These are phyloP conservation scores for Xestia rhomboidea DNA, from an alignment of 2,888 invertebrate species.

Conservation along the genomic window DNA sequence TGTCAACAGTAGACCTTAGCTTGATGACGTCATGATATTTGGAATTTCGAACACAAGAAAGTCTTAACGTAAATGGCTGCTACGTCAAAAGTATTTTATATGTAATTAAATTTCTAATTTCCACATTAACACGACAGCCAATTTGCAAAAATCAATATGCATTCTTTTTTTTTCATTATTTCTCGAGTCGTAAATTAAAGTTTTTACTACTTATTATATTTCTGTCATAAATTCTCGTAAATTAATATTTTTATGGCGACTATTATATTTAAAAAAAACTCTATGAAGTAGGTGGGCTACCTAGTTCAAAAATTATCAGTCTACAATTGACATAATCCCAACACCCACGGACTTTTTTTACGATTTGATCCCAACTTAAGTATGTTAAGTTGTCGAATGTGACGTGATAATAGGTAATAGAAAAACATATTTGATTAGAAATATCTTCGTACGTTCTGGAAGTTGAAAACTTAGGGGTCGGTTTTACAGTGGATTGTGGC, in stretches of 20 bases:
- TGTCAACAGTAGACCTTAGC: conserved; percentile 9
- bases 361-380: conserved; percentile 61
- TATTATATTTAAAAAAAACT: conserved; percentile 51
- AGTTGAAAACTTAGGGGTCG: neutral
- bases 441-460: conserved; percentile 19
- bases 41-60: neutral
- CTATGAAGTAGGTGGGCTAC: conserved; percentile 62
- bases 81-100: conserved; percentile 24
- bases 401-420: conserved; percentile 55
- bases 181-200: conserved; percentile 52
- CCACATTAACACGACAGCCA: conserved; percentile 33
- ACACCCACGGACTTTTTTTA: conserved; percentile 64
- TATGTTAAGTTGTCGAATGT: conserved; percentile 56
- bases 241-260: conserved; percentile 63
- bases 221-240: conserved; percentile 64
- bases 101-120: conserved; percentile 45
- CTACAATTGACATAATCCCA: conserved; percentile 68
- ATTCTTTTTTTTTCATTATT: conserved; percentile 33
- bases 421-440: conserved; percentile 59
- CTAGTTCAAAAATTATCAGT: conserved; percentile 65
- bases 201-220: conserved; percentile 53
- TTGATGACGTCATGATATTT: neutral
- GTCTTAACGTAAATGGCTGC: neutral
- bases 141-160: conserved; percentile 58
- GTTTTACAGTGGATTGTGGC: neutral